phyloP scores from a whole-genome alignment of 2,113 vertebrate species.

The Odontophorus gujanensis region DNA sequence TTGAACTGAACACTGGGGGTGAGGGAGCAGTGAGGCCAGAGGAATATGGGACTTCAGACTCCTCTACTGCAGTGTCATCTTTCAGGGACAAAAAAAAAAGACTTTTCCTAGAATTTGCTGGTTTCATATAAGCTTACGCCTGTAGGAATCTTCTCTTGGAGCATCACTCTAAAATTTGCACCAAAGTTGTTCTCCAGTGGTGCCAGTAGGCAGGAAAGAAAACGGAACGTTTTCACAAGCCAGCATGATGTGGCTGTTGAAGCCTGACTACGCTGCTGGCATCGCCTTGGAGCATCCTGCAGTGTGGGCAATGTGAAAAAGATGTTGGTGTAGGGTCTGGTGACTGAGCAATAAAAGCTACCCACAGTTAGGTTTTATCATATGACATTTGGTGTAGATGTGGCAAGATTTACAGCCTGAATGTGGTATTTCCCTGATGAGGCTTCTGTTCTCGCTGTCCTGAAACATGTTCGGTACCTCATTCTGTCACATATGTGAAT shows the following conservation, averaged over 20 bases:
- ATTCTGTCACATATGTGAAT: background rate
- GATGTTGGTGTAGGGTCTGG: background rate
- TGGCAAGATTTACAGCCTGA: background rate
- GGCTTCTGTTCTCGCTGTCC: background rate
- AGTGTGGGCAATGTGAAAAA: background rate
- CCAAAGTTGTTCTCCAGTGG: background rate
- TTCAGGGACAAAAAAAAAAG: rapidly evolving
- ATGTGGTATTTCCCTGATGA: background rate
- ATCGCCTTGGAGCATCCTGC: background rate
- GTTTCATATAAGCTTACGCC: background rate
- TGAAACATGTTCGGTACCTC: background rate
- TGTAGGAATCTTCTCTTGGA: background rate
- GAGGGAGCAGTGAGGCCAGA: background rate
- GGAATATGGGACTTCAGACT: background rate
- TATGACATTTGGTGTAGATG: background rate
- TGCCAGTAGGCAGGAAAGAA: background rate
- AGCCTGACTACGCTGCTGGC: background rate
- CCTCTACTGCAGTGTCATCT: background rate
- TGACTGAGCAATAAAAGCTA: background rate
- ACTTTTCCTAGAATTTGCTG: background rate
- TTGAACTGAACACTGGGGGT: background rate
- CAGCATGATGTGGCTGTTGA: background rate
- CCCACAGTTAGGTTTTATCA: background rate
- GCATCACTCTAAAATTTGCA: background rate
- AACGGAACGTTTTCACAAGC: background rate